Conservation (phyloP, 2,888 invertebrate species). For the Ormyrus pomaceus region DNA sequence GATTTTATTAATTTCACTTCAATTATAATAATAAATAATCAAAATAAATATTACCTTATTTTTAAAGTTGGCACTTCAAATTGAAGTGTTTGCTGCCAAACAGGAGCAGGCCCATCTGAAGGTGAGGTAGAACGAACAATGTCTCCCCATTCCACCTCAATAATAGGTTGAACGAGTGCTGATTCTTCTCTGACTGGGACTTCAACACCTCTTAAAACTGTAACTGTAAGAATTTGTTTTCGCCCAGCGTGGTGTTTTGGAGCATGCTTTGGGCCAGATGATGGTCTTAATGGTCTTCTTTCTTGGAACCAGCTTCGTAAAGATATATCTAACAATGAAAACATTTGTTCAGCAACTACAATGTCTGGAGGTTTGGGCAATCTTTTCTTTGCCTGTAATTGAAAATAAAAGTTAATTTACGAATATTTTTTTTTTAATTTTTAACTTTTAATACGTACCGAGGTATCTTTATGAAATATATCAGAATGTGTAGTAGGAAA, state of each 20-base stretch:
- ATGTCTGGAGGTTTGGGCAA: conserved; percentile 64
- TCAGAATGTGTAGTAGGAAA: conserved; percentile 44
- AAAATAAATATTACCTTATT: conserved; percentile 48
- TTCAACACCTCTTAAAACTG: conserved; percentile 70
- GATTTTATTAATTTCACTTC: background rate
- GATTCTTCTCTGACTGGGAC: conserved; percentile 73
- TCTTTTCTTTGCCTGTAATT: conserved; percentile 52
- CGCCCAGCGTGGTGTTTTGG: conserved; percentile 62
- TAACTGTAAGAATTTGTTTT: conserved; percentile 68
- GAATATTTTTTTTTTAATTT: conserved; percentile 8
- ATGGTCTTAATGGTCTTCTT: conserved; percentile 64
- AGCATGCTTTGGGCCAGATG: conserved; percentile 57
- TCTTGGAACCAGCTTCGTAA: conserved; percentile 66
- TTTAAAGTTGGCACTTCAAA: conserved; percentile 66
- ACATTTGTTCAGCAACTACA: conserved; percentile 68
- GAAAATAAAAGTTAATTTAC: background rate
- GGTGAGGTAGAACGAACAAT: conserved; percentile 63
- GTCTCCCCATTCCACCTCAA: conserved; percentile 71
- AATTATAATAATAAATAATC: background rate
- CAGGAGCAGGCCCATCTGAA: conserved; percentile 71
- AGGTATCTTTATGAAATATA: conserved; percentile 32
- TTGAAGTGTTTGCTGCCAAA: conserved; percentile 72
- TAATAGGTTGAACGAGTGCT: conserved; percentile 69
- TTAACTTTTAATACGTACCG: conserved; percentile 8
- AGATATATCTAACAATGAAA: conserved; percentile 67